Percentiles rank a stretch among this genome's conserved stretches.
These are phyloP conservation scores for Lacerta viridis DNA, from an alignment of 2,797 vertebrate species.

Conservation along the genomic window DNA sequence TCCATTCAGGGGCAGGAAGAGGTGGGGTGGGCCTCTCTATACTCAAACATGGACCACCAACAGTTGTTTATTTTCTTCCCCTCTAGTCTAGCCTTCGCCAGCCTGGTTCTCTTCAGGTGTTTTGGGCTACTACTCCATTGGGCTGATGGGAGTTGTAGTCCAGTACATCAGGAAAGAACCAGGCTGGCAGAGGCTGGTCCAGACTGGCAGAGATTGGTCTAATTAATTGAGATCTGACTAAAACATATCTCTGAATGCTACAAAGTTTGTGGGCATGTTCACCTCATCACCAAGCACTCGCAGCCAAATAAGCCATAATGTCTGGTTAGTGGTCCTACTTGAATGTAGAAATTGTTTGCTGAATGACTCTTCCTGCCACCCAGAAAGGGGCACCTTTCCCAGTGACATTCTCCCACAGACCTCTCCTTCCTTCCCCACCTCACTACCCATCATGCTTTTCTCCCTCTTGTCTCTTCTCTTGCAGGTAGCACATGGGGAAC, in stretches of 20 bases:
- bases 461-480: slow-evolving; percentile 89
- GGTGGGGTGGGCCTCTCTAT: neutral
- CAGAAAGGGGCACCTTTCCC: slow-evolving; percentile 9
- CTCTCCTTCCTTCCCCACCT: slow-evolving; percentile 60
- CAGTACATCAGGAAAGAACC: neutral
- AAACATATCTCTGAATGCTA: too few relatives aligned
- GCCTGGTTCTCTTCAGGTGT: neutral
- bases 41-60: neutral
- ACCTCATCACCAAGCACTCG: neutral
- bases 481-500: slow-evolving; percentile 97
- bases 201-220: neutral
- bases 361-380: slow-evolving; percentile 24
- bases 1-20: slow-evolving; percentile 67
- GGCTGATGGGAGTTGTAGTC: neutral
- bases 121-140: neutral
- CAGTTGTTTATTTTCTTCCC: neutral
- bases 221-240: neutral
- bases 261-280: neutral
- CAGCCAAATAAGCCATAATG: neutral
- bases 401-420: slow-evolving; percentile 28
- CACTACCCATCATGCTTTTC: slow-evolving; percentile 70
- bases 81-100: neutral
- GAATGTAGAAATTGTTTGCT: too few relatives aligned
- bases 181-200: neutral
- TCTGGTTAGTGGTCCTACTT: neutral